Conservation (phyloP, 2,113 vertebrate genomes). For the Eleginops maclovinus region DNA sequence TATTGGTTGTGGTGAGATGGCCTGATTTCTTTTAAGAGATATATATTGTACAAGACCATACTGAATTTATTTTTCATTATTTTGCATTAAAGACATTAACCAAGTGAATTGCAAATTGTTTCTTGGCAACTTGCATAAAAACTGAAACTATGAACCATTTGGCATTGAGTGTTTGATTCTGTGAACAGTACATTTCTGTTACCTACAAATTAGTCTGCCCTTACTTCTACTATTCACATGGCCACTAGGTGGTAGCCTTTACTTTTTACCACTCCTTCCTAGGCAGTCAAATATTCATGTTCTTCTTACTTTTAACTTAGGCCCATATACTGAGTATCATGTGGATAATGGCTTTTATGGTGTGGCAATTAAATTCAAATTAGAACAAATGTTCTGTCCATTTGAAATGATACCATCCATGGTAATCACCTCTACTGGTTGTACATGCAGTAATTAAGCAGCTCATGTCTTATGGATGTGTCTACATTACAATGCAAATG, state of each 20-base stretch:
- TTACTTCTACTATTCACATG: constrained; percentile 10
- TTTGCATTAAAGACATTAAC: constrained; percentile 79
- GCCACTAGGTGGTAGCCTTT: constrained; percentile 72
- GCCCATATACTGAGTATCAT: constrained; percentile 32
- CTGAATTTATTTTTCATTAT: constrained; percentile 77
- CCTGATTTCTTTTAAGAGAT: constrained; percentile 72
- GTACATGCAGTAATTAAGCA: background rate
- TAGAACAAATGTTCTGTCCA: background rate
- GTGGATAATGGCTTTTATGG: constrained; percentile 2
- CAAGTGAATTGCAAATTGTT: constrained; percentile 27
- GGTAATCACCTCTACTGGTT: background rate
- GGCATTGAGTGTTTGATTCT: background rate
- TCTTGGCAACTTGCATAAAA: background rate
- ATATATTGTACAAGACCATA: constrained; percentile 68
- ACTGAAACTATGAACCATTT: background rate
- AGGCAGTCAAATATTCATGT: constrained; percentile 9
- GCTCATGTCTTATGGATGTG: background rate
- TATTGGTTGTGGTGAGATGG: constrained; percentile 55
- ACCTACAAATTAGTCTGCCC: background rate
- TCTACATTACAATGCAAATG: background rate
- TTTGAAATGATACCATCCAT: constrained; percentile 14
- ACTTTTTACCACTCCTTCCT: constrained; percentile 30
- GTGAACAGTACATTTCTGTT: background rate
- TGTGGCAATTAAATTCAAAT: constrained; percentile 12
- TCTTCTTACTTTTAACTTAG: constrained; percentile 25